phyloP scores from a whole-genome alignment of 2,113 vertebrate species.

The Coturnix japonica region DNA sequence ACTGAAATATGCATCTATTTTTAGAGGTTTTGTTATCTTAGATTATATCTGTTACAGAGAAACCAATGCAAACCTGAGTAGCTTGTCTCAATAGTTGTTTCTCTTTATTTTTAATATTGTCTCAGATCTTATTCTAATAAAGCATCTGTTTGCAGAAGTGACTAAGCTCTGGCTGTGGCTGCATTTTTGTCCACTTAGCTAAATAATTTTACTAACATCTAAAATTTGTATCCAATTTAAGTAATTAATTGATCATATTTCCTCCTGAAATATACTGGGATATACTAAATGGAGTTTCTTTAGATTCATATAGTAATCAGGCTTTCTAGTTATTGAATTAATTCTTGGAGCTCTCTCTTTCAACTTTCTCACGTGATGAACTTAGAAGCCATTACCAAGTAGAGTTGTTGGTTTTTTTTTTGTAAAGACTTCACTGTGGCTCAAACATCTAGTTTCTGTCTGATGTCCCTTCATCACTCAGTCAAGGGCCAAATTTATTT shows the following conservation, averaged over 20 bases:
- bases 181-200: neutral
- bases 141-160: neutral
- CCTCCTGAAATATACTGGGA: neutral
- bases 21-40: neutral
- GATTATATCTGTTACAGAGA: neutral
- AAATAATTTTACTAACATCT: neutral
- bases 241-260: neutral
- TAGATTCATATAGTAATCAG: neutral
- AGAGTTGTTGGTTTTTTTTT: neutral
- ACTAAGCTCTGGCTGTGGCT: neutral
- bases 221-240: neutral
- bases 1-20: neutral
- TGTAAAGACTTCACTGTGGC: neutral
- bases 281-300: neutral
- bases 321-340: neutral
- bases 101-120: neutral
- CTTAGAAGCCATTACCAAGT: neutral
- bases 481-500: neutral
- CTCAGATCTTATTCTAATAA: neutral
- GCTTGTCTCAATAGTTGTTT: neutral
- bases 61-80: neutral
- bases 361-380: neutral
- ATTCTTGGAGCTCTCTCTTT: neutral
- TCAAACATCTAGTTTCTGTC: neutral
- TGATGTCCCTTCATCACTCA: neutral